Evolutionary conservation across 2,888 invertebrate genomes (phyloP), one percentile per base, ranked within the genome.

Genomic region (Dryadula phaetusa): DNA sequence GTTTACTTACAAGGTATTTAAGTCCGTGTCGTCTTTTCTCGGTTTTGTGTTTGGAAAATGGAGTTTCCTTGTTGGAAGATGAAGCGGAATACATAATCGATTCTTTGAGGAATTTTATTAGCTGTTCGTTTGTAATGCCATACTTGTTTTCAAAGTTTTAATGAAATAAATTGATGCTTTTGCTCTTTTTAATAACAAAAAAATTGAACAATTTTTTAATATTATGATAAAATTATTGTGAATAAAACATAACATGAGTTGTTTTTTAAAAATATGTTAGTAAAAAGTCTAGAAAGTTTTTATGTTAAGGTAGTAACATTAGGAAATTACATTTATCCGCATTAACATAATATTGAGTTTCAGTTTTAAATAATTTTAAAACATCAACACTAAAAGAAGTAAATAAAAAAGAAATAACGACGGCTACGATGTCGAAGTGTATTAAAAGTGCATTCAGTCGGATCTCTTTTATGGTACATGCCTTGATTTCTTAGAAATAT

Each of bases 1-100:
- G 90, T 89, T 90, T 90, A 87, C 90, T 89, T 88, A 91, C 90
- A 88, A 88, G 90, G 90, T 88, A 90, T 90, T 90, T 90, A 89
- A 87, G 87, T 84, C 80, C 82, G 84, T 83, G 85, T 84, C 86
- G 86, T 84, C 83, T 85, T 84, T 86, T 82, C 80, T 75, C 87
- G 80, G 85, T 86, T 87, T 85, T 85, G 84, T 89, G 85, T 90
- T 90, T 82, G 81, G 81, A 82, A 88, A 91, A 91, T 91, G 90
- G 90, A 90, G 86, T 90, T 90, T 90, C 87, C 90, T 86, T 91
- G 90, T 91, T 82, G 85, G 83, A 83, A 74, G 80, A 82, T 70
- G 77, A 84, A 82, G 83, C 75, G 82, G 85, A 84, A 89, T 90
- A 87, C 86, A 88, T 87, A 87, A 89, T 88, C 82, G 87, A 86